Evolutionary conservation across 2,888 invertebrate species (phyloP), one percentile per base, ranked within the genome.

Genomic region (Orchesellides sinensis): DNA sequence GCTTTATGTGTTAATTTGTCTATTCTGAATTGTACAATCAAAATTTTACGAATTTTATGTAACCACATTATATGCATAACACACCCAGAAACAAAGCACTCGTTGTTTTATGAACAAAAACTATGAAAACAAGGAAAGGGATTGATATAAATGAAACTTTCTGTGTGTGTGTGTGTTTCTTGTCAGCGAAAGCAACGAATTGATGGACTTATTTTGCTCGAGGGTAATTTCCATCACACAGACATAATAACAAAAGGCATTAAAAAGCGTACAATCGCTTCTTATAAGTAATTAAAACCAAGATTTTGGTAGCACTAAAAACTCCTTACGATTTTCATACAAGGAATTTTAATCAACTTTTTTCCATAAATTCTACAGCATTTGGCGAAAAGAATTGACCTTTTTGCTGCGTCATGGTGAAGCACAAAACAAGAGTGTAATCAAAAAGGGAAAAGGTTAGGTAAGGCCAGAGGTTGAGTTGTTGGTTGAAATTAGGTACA

Each of bases 201-300:
- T 69, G 78, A 78, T 69, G 69, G 61, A 54, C 63, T 59, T 40
- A 23, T n/a, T 47, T 40, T 35, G 63, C 68, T 66, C 59, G 21
- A 68, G 27, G 70, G 49, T 17, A 19, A 35, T 49, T 52, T 75
- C 35, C 69, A 78, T 78, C 56, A 40, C 19, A 65, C 49, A 17
- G 21, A 35, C 52, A 54, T 17, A 61, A 21, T 0, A 21, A n/a
- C 29, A 73, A 69, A 61, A 45, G 25, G 25, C 45, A 45, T 65
- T 66, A 45, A 32, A 32, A 65, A 56, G 17, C 17, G 6, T 52
- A 17, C 56, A 45, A 54, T 49, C 61, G 23, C 29, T 81, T 61
- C 32, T 40, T 59, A 68, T 32, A 77, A 83, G 83, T 68, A 83
- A 77, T 72, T 77, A 83, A 83, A 72, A 52, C 52, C 32, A 72